Percentiles rank a stretch among this genome's conserved stretches.
Evolutionary conservation across 2,888 invertebrate species (phyloP).

Genomic region (Saturnia japonica): DNA sequence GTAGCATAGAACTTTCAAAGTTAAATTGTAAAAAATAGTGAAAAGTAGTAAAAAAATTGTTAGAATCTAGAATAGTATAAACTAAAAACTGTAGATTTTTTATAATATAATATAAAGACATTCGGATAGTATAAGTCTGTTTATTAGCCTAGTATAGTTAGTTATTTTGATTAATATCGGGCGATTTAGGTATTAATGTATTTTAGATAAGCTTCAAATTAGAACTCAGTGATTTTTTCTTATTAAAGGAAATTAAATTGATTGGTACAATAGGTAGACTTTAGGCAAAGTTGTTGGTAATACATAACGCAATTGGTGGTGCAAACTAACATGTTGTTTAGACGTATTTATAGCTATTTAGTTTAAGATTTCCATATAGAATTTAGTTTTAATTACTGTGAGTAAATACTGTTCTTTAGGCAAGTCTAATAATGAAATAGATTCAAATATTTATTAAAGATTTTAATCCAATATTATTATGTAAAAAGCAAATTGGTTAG

Average conservation of each 20-base stretch:
- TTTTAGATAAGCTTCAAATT: conserved; percentile 63
- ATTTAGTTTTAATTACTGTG: conserved; percentile 48
- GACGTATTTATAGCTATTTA: conserved; percentile 65
- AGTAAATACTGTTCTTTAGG: conserved; percentile 56
- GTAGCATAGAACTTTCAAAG: conserved; percentile 64
- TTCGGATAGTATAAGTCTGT: conserved; percentile 59
- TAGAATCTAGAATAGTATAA: conserved; percentile 7
- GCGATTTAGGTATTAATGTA: conserved; percentile 62
- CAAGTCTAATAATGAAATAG: conserved; percentile 26
- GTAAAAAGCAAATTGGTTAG: conserved; percentile 29
- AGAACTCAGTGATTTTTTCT: conserved; percentile 13
- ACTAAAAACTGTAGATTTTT: conserved; percentile 59
- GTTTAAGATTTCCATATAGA: conserved; percentile 60
- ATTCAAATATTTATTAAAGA: neutral
- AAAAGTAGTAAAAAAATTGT: conserved; percentile 11
- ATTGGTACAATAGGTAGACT: conserved; percentile 51
- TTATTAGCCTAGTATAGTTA: conserved; percentile 53
- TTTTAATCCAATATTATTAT: conserved; percentile 20
- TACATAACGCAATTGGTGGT: conserved; percentile 70
- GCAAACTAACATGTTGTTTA: conserved; percentile 67
- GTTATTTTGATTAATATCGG: conserved; percentile 58
- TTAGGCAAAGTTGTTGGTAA: conserved; percentile 50
- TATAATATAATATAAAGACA: conserved; percentile 52
- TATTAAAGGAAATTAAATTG: conserved; percentile 29
- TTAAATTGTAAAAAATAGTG: conserved; percentile 50